Conservation (phyloP, 1,140 invertebrate species). For the Scaptodrosophila lebanonensis region DNA sequence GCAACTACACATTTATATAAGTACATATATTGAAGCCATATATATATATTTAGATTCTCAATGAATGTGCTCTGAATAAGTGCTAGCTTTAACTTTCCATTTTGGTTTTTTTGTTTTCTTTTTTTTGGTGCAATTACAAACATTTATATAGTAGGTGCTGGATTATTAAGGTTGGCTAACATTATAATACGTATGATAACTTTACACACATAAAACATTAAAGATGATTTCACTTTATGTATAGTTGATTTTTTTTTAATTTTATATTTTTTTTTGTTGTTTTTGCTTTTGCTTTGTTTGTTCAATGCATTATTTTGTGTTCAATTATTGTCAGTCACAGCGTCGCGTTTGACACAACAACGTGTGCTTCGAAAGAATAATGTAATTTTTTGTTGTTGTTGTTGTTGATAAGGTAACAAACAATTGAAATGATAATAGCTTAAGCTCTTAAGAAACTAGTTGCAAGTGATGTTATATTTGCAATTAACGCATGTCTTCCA, state of each 20-base stretch:
- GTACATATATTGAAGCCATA: constrained; percentile 57
- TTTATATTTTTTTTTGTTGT: constrained; percentile 24
- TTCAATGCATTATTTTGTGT: constrained; percentile 40
- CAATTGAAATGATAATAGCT: constrained; percentile 5
- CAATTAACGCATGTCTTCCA: constrained; percentile 69
- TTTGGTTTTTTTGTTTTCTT: constrained; percentile 21
- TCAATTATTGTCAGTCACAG: constrained; percentile 76
- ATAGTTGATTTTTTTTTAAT: constrained; percentile 24
- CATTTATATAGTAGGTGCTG: constrained; percentile 41
- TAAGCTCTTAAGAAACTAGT: constrained; percentile 43
- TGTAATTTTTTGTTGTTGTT: constrained; percentile 23
- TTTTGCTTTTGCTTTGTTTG: constrained; percentile 14
- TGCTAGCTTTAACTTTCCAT: background rate
- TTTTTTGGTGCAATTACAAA: constrained; percentile 64
- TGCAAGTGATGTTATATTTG: constrained; percentile 35
- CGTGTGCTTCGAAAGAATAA: constrained; percentile 45
- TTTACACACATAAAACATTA: constrained; percentile 8
- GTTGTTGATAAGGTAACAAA: constrained; percentile 15
- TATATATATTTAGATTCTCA: constrained; percentile 40
- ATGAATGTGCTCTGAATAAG: constrained; percentile 69
- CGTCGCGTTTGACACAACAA: constrained; percentile 62
- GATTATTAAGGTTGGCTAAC: constrained; percentile 17
- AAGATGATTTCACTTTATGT: constrained; percentile 37
- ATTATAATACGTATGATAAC: no score
- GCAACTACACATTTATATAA: constrained; percentile 64